Evolutionary conservation across 2,797 vertebrate genomes (phyloP).

Genomic region (Denticeps clupeoides): DNA sequence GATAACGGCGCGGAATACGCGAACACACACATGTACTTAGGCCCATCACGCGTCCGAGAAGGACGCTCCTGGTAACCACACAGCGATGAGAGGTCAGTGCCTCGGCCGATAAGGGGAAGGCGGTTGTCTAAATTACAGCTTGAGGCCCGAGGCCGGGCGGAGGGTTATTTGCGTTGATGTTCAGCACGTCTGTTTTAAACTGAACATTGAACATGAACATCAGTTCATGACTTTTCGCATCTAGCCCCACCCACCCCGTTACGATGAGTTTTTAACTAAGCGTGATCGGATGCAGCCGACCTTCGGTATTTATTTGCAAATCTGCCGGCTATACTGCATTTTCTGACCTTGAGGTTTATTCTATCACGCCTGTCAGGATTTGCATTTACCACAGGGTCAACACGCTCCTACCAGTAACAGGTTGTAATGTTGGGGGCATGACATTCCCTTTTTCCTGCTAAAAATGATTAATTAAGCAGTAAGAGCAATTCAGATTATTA

Average conservation of each 20-base stretch:
- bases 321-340: slow-evolving; percentile 10
- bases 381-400: too few species aligned
- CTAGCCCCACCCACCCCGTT: slow-evolving; percentile 28
- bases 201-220: too few species aligned
- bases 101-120: slow-evolving; percentile 41
- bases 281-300: slow-evolving; percentile 2
- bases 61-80: slow-evolving; percentile 44
- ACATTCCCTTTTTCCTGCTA: too few species aligned
- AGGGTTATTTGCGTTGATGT: slow-evolving; percentile 41
- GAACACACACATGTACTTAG: slow-evolving; percentile 36
- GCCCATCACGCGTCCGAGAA: slow-evolving; percentile 31
- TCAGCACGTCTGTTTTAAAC: too few species aligned
- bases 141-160: slow-evolving; percentile 25
- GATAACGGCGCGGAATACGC: slow-evolving; percentile 42
- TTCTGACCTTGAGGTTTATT: slow-evolving; percentile 26
- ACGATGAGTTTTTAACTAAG: neutral
- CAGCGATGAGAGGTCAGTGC: slow-evolving; percentile 47
- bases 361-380: too few species aligned
- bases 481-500: too few species aligned
- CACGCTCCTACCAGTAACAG: too few species aligned
- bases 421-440: too few species aligned
- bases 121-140: slow-evolving; percentile 36
- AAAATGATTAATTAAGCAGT: too few species aligned
- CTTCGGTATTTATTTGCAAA: slow-evolving; percentile 33
- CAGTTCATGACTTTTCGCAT: slow-evolving; percentile 39